Conservation (phyloP, 92 coral and sea anemone species). For the Montipora capitata region DNA sequence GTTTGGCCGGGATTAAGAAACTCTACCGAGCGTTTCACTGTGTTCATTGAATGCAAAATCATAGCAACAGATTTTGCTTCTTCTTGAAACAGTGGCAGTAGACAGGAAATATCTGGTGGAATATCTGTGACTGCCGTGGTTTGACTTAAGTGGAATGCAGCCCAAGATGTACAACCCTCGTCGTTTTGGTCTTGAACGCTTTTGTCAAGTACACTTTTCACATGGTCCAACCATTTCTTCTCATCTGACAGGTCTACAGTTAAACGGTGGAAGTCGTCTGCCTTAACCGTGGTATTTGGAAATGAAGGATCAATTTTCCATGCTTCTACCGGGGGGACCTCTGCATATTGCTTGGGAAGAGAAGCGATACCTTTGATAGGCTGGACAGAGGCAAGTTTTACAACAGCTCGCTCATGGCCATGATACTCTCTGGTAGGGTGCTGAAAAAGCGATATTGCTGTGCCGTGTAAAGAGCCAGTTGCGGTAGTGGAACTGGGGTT, state of each 20-base stretch:
- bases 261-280: background rate
- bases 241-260: too few relatives aligned
- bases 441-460: slow-evolving; percentile 30
- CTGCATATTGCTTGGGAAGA: too few relatives aligned
- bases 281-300: slow-evolving; percentile 35
- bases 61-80: slow-evolving; percentile 22
- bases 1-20: slow-evolving; percentile 47
- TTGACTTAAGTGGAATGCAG: too few relatives aligned
- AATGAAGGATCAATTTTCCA: slow-evolving; percentile 26
- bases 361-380: too few relatives aligned
- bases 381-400: too few relatives aligned
- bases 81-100: slow-evolving; percentile 37
- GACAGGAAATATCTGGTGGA: too few relatives aligned
- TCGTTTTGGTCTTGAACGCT: too few relatives aligned
- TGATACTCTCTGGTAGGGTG: slow-evolving; percentile 6
- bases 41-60: slow-evolving; percentile 50
- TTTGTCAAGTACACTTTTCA: too few relatives aligned
- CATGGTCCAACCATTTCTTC: too few relatives aligned
- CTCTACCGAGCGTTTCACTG: background rate
- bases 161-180: too few relatives aligned
- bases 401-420: background rate
- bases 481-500: slow-evolving; percentile 14
- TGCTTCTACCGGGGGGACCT: too few relatives aligned
- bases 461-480: slow-evolving; percentile 3
- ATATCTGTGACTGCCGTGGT: too few relatives aligned